These are phyloP conservation scores for Orientallactaga bullata DNA, from an alignment of 2,113 vertebrate genomes.

Conservation along the genomic window DNA sequence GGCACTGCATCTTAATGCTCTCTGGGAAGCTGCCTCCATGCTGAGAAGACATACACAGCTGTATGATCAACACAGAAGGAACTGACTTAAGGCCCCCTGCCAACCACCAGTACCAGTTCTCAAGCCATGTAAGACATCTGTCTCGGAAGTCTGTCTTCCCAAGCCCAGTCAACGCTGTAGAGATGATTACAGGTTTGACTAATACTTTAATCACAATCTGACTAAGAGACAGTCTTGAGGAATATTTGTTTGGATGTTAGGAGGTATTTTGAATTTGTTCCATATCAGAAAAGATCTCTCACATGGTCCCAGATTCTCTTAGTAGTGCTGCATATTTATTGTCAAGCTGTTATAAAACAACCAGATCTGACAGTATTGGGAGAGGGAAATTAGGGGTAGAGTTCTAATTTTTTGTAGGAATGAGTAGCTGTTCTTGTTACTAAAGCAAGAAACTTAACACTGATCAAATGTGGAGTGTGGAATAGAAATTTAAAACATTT, in stretches of 20 bases:
- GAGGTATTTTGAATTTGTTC: neutral
- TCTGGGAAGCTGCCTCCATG: neutral
- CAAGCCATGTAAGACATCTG: neutral
- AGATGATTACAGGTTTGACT: neutral
- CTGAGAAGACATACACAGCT: neutral
- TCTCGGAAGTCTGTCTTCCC: neutral
- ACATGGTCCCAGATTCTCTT: neutral
- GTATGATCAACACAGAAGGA: neutral
- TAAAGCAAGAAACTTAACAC: neutral
- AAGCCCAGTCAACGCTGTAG: neutral
- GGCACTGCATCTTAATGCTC: neutral
- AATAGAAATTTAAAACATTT: conserved; percentile 48
- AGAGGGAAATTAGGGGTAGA: neutral
- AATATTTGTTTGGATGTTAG: neutral
- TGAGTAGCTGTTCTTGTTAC: neutral
- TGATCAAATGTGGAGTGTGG: neutral
- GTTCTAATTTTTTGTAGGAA: conserved; percentile 15
- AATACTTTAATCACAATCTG: neutral
- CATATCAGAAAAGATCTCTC: neutral
- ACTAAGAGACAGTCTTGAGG: neutral
- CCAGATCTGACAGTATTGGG: neutral
- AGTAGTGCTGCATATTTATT: conserved; percentile 28
- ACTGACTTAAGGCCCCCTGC: neutral
- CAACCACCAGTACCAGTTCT: neutral
- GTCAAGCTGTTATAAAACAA: neutral